A percentile compares a stretch with the other conserved stretches of the same genome.
Evolutionary conservation across 2,113 vertebrate species (phyloP).

Genomic region (Narcine bancroftii): DNA sequence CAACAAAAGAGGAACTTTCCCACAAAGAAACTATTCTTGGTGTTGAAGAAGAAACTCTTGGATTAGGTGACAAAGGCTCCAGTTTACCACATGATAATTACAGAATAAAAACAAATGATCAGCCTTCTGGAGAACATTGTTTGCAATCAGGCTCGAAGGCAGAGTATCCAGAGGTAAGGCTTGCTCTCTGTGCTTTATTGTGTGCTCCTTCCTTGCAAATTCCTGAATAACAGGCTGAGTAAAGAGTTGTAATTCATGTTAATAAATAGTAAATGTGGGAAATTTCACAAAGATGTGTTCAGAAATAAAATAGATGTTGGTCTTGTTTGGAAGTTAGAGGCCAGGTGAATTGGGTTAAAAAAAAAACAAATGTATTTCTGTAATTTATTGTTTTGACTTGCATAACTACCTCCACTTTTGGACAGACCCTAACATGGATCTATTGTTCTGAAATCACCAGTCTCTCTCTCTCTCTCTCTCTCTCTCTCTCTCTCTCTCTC

Average conservation of each 20-base stretch:
- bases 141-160: background rate
- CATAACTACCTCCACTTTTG: background rate
- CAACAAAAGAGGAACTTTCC: background rate
- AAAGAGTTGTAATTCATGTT: background rate
- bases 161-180: constrained; percentile 32
- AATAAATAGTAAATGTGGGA: no score
- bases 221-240: background rate
- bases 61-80: background rate
- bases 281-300: no score
- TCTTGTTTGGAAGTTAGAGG: background rate
- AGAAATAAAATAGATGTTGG: no score
- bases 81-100: background rate
- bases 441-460: background rate
- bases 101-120: constrained; percentile 13
- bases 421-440: background rate
- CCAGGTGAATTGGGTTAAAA: background rate
- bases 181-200: background rate
- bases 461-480: no score
- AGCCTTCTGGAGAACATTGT: background rate
- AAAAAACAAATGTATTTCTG: background rate
- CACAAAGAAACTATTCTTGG: background rate
- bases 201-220: background rate
- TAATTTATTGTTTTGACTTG: background rate
- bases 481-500: no score
- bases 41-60: background rate